Conservation (phyloP, 2,797 vertebrate species). For the Peromyscus eremicus region DNA sequence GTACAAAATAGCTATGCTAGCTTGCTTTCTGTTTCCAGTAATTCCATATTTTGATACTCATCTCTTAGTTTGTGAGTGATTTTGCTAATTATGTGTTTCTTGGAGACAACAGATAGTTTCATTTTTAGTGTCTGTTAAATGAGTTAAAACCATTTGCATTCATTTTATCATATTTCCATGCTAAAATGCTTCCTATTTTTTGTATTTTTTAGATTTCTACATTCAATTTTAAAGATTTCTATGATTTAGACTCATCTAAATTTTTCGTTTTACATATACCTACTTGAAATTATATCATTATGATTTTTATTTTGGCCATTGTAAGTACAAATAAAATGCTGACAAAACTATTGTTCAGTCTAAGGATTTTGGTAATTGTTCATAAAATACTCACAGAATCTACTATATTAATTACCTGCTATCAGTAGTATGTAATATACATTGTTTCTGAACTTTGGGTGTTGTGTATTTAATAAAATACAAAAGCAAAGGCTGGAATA, state of each 20-base stretch:
- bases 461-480: constrained; percentile 19
- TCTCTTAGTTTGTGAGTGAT: background rate
- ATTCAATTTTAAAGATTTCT: constrained; percentile 5
- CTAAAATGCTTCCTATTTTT: background rate
- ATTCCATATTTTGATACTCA: background rate
- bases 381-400: constrained; percentile 11
- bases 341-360: constrained; percentile 33
- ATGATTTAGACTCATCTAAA: background rate
- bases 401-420: constrained; percentile 11
- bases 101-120: background rate
- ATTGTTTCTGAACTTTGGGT: background rate
- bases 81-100: background rate
- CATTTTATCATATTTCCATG: background rate
- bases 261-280: constrained; percentile 22
- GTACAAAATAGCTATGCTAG: background rate
- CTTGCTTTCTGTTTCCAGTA: background rate
- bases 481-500: background rate
- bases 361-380: constrained; percentile 32
- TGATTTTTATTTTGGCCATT: constrained; percentile 49
- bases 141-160: background rate
- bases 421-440: background rate
- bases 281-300: constrained; percentile 23
- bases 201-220: constrained; percentile 21
- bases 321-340: constrained; percentile 26
- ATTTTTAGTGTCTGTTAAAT: background rate